A percentile compares a stretch with the other conserved stretches of the same genome.
Conservation (phyloP, 2,113 vertebrate genomes). For the Paramisgurnus dabryanus region DNA sequence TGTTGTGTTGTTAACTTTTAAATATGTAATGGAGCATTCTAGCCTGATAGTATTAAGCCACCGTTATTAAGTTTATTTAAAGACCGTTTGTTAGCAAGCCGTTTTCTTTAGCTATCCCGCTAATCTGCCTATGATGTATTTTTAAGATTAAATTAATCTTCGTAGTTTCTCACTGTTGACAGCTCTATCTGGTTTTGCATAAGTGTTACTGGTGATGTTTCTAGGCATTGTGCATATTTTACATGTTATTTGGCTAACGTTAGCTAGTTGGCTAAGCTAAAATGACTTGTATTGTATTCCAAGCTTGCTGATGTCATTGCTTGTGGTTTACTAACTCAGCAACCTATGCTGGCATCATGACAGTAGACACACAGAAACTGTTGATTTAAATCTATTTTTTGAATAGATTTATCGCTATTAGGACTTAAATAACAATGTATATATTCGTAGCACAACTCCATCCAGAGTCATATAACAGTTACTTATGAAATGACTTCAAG, state of each 20-base stretch:
- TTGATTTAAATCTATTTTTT: no score
- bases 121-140: not conserved
- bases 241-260: not conserved
- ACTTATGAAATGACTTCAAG: not conserved
- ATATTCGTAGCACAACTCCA: not conserved
- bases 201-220: not conserved
- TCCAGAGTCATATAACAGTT: not conserved
- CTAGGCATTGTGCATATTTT: not conserved
- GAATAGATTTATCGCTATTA: not conserved
- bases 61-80: not conserved
- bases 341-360: not conserved
- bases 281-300: conserved; percentile 9
- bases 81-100: not conserved
- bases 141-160: not conserved
- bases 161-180: not conserved
- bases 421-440: not conserved
- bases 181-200: no score
- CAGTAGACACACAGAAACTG: no score
- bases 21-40: not conserved
- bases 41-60: not conserved
- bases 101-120: not conserved
- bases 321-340: not conserved
- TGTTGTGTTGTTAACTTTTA: not conserved
- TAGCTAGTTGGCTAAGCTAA: conserved; percentile 9
- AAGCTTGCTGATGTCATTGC: conserved; percentile 23